Evolutionary conservation across 2,888 invertebrate genomes (phyloP), one percentile per base, ranked within the genome.

Genomic region (Epicampocera succincta): DNA sequence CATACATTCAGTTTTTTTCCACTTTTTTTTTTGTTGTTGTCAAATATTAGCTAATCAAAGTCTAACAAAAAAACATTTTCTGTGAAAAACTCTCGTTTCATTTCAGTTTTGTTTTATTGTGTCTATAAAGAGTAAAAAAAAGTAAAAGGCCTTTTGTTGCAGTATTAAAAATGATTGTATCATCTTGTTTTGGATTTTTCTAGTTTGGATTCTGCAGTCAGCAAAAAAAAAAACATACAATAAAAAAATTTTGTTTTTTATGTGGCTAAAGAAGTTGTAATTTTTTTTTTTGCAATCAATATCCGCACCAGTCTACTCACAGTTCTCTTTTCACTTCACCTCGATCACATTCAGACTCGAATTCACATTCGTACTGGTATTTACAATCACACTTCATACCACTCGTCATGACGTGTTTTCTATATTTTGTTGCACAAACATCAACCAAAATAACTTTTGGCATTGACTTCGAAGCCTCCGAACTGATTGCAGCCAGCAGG

Each of bases 101-200:
- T 60, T 50, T 33, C 25, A 3, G 6, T 40, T 54, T 40, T 65
- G 17, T n/a, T 13, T 17, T 42, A 29, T 33, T 48, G 33, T 17
- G 1, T 48, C 2, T 19, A 17, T 17, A 17, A 44, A 52, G 25
- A 21, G 11, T 13, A 42, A n/a, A 17, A 73, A 80, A 75, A 76
- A 80, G 72, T 80, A 72, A 80, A 80, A 76, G 76, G 80, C 60
- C 56, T 66, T 79, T 80, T 66, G 46, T 72, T 68, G 44, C 9
- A 52, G 21, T 15, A 33, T 38, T 25, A n/a, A 46, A 75, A 65
- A 40, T 65, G 81, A 77, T 82, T 77, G 73, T 77, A 77, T 82
- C 77, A 65, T 69, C 44, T 63, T 52, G 40, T 33, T 61, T 60
- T 56, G 19, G 12, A 40, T 25, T 54, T 56, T 66, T 75, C 56